Base-by-base conservation (phyloP, 2,113 vertebrate species). In the Phaethornis superciliosus region DNA sequence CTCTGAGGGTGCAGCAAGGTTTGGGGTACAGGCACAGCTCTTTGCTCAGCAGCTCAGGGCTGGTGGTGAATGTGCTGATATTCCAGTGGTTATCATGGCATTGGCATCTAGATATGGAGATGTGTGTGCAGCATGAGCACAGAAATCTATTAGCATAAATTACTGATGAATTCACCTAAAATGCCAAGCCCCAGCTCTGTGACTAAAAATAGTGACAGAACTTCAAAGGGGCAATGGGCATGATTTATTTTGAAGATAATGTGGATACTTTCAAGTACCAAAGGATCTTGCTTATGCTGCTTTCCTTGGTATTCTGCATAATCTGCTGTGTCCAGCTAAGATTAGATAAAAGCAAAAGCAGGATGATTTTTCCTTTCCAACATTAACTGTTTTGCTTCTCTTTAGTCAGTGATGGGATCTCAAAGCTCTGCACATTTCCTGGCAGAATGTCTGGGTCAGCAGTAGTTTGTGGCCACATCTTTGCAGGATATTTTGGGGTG, bases 161-260 rank as follows among this genome's bases (percentile, higher is more conserved):
- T 94, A 86, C 90, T 85, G 63, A 83, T 27, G 59, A 60, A 93
- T 80, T 59, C 75, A 92, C 88, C 87, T 82, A 49, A 88, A 91
- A 81, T 94, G 32, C 79, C 71, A 42, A 55, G 63, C 64, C 59
- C 28, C 71, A 80, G 49, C 93, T 89, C 87, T 20, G 0, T 3
- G 55, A 65, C 85, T 94, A 89, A 87, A 95, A 89, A 91, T 74
- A 87, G 69, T 63, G 88, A 85, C 79, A 68, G 89, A 88, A 95
- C 95, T 96, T 96, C 96, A 96, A 96, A 96, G 94, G 94, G 94
- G 81, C 92, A 91, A 77, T 18, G 75, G 88, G 82, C 94, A 44
- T 27, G 90, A 94, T 83, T 89, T 93, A 51, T 88, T 91, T 79
- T 81, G 42, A 30, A 95, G 93, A 95, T 94, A 96, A 94, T 52